Percentiles rank a stretch among this genome's conserved stretches.
These are phyloP conservation scores for Augochlora pura DNA, from an alignment of 1,140 invertebrate species.

Conservation along the genomic window DNA sequence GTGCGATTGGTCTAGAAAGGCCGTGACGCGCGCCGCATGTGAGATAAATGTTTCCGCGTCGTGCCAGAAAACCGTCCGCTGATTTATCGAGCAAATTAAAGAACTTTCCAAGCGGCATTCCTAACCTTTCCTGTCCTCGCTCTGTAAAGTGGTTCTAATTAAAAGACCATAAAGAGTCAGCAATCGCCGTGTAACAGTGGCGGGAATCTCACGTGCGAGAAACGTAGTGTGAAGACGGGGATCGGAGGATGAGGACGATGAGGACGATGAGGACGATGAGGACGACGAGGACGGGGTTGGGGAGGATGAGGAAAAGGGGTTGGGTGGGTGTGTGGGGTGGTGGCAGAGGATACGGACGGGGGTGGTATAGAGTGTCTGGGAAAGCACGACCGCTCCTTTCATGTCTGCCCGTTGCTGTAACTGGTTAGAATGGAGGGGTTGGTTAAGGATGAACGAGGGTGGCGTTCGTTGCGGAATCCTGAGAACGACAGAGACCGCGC, in stretches of 20 bases:
- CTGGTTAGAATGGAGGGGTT: conserved; percentile 46
- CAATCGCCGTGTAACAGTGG: conserved; percentile 60
- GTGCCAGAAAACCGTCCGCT: conserved; percentile 44
- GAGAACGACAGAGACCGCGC: conserved; percentile 15
- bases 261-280: too few relatives aligned
- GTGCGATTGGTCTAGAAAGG: conserved; percentile 38
- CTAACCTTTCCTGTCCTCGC: conserved; percentile 63
- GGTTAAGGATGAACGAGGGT: conserved; percentile 47
- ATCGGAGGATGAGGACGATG: too few relatives aligned
- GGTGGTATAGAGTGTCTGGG: conserved; percentile 63
- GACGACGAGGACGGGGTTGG: neutral
- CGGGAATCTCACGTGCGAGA: conserved; percentile 58
- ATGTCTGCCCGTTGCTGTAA: conserved; percentile 66
- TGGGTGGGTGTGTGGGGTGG: neutral
- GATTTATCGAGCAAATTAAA: conserved; percentile 74
- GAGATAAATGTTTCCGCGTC: conserved; percentile 58
- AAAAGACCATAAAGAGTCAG: conserved; percentile 72
- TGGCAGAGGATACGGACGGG: too few relatives aligned
- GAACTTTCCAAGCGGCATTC: conserved; percentile 68
- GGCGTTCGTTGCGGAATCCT: conserved; percentile 40
- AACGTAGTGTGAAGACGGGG: conserved; percentile 2
- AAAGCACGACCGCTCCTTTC: conserved; percentile 71
- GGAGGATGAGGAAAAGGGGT: too few relatives aligned
- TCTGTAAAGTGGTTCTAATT: conserved; percentile 72
- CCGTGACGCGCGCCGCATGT: conserved; percentile 35